A percentile compares a stretch with the other conserved stretches of the same genome.
Conservation (phyloP, 1,140 invertebrate genomes). For the Maconellicoccus hirsutus region DNA sequence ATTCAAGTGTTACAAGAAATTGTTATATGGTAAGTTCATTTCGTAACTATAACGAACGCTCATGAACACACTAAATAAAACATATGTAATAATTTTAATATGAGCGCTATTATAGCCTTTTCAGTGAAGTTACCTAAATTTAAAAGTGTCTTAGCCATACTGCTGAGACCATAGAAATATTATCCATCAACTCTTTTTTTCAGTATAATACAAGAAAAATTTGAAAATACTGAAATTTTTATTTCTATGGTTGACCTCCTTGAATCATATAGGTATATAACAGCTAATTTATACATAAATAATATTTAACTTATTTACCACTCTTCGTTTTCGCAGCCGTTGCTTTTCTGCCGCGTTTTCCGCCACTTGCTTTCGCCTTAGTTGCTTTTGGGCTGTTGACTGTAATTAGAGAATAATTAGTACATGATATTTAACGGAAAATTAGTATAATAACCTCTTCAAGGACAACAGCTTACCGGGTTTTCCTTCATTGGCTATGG, state of each 20-base stretch:
- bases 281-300: neutral
- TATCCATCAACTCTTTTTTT: neutral
- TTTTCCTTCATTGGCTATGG: neutral
- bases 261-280: neutral
- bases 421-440: neutral
- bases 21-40: neutral
- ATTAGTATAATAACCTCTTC: neutral
- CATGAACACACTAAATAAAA: neutral
- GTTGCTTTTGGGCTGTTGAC: neutral
- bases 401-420: too few relatives aligned
- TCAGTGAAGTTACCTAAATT: neutral
- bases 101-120: neutral
- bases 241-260: neutral
- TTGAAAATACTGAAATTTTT: neutral
- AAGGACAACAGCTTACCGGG: neutral
- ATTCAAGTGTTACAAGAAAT: constrained; percentile 5
- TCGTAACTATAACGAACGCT: neutral
- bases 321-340: neutral
- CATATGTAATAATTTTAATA: neutral
- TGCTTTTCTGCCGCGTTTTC: neutral
- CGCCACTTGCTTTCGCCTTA: neutral
- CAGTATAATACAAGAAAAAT: neutral
- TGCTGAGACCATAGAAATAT: constrained; percentile 1
- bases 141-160: neutral
- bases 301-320: neutral